phyloP scores from a whole-genome alignment of 2,113 vertebrate genomes.

The Notechis scutatus region DNA sequence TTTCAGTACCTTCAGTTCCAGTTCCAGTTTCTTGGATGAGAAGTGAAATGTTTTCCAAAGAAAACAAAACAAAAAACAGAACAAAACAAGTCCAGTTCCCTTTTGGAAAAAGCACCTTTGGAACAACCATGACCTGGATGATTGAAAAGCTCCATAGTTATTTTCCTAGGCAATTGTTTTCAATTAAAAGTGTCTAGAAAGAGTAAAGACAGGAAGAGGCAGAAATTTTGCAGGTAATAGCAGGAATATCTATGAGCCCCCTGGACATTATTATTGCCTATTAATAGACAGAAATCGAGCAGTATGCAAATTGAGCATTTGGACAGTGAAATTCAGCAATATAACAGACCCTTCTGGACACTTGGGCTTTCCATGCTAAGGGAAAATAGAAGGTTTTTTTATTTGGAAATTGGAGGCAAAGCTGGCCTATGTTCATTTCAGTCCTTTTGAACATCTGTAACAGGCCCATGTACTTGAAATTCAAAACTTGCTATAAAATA shows the following conservation, averaged over 20 bases:
- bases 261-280: background rate
- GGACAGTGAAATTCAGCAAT: background rate
- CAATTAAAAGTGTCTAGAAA: background rate
- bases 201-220: background rate
- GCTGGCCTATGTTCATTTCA: background rate
- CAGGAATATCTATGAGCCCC: background rate
- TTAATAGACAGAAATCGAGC: background rate
- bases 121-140: background rate
- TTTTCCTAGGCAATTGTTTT: background rate
- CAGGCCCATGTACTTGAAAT: slow-evolving; percentile 10
- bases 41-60: background rate
- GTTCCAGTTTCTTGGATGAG: background rate
- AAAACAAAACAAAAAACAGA: background rate
- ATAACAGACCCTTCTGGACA: background rate
- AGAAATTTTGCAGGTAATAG: background rate
- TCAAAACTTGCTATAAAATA: background rate
- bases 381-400: no score
- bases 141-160: background rate
- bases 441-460: background rate
- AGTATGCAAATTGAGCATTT: background rate
- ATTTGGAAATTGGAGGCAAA: background rate
- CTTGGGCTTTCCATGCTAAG: background rate
- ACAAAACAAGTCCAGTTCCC: background rate
- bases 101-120: background rate
- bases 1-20: background rate